These are phyloP conservation scores for Naso thynnoides DNA, from an alignment of 2,797 vertebrate species.

Conservation along the genomic window DNA sequence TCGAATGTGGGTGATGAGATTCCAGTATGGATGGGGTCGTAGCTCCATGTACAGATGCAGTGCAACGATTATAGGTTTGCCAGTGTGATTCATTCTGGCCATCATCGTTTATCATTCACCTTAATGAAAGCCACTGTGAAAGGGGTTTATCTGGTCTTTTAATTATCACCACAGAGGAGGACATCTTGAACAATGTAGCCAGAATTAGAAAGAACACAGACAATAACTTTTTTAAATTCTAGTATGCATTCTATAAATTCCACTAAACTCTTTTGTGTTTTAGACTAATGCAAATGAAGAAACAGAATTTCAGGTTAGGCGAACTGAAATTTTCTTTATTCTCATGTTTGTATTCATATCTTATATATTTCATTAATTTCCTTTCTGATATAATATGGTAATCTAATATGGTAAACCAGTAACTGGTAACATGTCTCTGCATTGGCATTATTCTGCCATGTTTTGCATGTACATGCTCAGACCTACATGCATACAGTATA, in stretches of 20 bases:
- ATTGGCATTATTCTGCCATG: background rate
- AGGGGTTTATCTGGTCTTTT: background rate
- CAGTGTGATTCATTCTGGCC: constrained; percentile 3
- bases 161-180: constrained; percentile 2
- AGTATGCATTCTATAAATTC: too few species aligned
- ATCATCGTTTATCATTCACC: constrained; percentile 3
- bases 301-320: too few species aligned
- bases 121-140: constrained; percentile 17
- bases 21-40: constrained; percentile 41
- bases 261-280: background rate
- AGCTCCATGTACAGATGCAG: constrained; percentile 7
- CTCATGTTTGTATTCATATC: background rate
- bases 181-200: background rate
- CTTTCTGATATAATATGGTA: too few species aligned
- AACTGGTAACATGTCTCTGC: background rate
- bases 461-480: too few species aligned
- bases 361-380: background rate
- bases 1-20: constrained; percentile 52
- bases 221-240: too few species aligned
- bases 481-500: too few species aligned
- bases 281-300: background rate
- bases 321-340: background rate
- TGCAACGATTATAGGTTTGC: constrained; percentile 19
- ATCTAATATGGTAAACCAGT: background rate
- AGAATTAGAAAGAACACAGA: constrained; percentile 4